These are phyloP conservation scores for Rhorus exstirpatorius DNA, from an alignment of 2,888 invertebrate genomes.

Conservation along the genomic window DNA sequence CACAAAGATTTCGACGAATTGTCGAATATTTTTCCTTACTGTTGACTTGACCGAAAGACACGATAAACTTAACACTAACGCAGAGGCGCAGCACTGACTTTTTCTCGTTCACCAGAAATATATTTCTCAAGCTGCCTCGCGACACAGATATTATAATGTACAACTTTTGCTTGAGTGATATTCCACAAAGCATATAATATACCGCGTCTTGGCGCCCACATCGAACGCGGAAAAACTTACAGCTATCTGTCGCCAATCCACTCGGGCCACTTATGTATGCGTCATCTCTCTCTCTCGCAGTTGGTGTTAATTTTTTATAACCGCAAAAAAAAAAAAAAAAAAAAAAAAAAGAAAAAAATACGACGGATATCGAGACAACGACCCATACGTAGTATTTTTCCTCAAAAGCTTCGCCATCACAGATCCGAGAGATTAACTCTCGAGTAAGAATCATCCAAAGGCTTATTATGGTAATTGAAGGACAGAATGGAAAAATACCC, in stretches of 20 bases:
- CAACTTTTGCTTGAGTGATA: neutral
- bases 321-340: too few relatives aligned
- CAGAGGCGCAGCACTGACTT: neutral
- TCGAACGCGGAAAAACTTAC: slow-evolving; percentile 32
- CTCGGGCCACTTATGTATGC: neutral
- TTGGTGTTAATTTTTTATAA: slow-evolving; percentile 27
- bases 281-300: slow-evolving; percentile 15
- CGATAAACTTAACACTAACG: slow-evolving; percentile 41
- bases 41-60: neutral
- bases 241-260: slow-evolving; percentile 10
- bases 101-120: slow-evolving; percentile 38
- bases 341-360: too few relatives aligned
- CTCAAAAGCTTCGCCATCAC: too few relatives aligned
- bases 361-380: slow-evolving; percentile 16
- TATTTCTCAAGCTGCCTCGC: slow-evolving; percentile 36
- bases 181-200: slow-evolving; percentile 30
- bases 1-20: too few relatives aligned
- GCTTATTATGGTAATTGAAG: too few relatives aligned
- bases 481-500: too few relatives aligned
- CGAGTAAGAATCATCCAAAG: too few relatives aligned
- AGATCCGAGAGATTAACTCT: too few relatives aligned
- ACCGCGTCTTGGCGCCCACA: slow-evolving; percentile 28
- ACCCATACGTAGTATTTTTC: slow-evolving; percentile 20
- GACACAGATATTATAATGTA: slow-evolving; percentile 7
- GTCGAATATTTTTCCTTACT: slow-evolving; percentile 26